Evolutionary conservation across 1,140 invertebrate genomes (phyloP).

Genomic region (Lepidurus packardi): DNA sequence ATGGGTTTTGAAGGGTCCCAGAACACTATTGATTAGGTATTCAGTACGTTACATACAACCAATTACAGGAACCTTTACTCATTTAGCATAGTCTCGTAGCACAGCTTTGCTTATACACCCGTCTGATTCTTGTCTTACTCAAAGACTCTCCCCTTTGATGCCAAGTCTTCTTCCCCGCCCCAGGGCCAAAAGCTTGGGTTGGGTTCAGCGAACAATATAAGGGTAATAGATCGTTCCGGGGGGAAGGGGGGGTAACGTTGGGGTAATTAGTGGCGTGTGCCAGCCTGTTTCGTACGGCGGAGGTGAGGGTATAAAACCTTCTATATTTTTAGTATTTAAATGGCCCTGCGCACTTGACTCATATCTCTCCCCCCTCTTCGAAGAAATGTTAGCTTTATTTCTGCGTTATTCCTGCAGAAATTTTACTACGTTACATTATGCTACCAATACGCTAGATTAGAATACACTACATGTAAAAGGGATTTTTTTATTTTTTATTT

Average conservation of each 20-base stretch:
- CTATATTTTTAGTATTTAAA: neutral
- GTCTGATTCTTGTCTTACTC: constrained; percentile 13
- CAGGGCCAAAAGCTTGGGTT: neutral
- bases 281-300: neutral
- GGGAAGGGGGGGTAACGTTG: neutral
- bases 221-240: constrained; percentile 2
- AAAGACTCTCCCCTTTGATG: constrained; percentile 19
- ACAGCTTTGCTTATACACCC: constrained; percentile 12
- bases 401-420: too few relatives aligned
- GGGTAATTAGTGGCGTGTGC: neutral
- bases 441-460: too few relatives aligned
- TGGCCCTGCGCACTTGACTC: too few relatives aligned
- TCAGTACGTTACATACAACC: constrained; percentile 21
- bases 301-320: neutral
- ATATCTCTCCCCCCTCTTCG: too few relatives aligned
- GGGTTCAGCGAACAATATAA: constrained; percentile 2
- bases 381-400: too few relatives aligned
- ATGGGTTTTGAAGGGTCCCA: too few relatives aligned
- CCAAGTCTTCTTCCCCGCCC: neutral
- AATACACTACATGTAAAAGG: too few relatives aligned
- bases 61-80: constrained; percentile 22
- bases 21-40: constrained; percentile 12
- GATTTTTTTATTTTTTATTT: too few relatives aligned
- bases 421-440: too few relatives aligned
- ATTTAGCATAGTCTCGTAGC: constrained; percentile 18